Percentiles rank a stretch among this genome's conserved stretches.
Evolutionary conservation across 2,113 vertebrate genomes (phyloP).

Genomic region (Sapajus apella): DNA sequence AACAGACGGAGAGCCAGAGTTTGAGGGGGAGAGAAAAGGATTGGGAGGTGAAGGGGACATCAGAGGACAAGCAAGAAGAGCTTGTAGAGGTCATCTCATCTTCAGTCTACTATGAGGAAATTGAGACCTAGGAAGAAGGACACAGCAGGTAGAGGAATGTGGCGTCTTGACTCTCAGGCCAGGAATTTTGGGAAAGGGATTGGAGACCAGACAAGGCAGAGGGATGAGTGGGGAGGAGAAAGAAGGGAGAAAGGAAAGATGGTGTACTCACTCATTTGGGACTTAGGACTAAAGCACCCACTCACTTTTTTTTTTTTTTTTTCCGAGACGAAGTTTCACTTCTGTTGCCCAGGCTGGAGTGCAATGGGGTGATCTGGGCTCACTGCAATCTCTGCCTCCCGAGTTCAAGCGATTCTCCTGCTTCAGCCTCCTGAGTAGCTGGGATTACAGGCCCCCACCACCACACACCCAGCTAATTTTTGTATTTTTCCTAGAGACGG

Average conservation of each 20-base stretch:
- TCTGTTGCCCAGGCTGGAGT: too few species aligned
- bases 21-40: neutral
- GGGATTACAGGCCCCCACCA: too few species aligned
- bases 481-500: too few species aligned
- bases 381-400: too few species aligned
- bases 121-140: neutral
- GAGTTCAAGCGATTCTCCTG: too few species aligned
- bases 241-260: neutral
- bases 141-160: neutral
- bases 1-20: neutral
- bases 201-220: neutral
- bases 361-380: too few species aligned
- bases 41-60: neutral
- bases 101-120: neutral
- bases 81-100: too few species aligned
- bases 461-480: too few species aligned
- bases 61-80: neutral
- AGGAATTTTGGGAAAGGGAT: neutral
- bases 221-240: neutral
- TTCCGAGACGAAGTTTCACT: too few species aligned
- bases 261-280: neutral
- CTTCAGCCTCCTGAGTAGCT: too few species aligned
- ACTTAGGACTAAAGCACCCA: neutral
- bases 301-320: neutral
- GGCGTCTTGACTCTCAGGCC: neutral